Conservation (phyloP, 2,797 vertebrate species). For the Hypotaenidia philippensis region DNA sequence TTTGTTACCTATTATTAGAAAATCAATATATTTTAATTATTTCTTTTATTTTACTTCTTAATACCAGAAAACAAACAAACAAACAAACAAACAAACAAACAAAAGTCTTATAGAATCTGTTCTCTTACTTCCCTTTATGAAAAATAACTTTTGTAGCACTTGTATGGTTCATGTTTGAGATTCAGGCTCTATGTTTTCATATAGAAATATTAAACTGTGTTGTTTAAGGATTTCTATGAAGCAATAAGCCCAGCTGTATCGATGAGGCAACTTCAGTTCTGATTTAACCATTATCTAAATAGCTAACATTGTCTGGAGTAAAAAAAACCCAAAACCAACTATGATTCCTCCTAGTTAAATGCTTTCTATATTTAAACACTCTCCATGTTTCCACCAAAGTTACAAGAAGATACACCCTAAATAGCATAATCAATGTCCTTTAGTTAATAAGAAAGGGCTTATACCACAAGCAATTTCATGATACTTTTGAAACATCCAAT, state of each 20-base stretch:
- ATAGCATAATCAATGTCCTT: background rate
- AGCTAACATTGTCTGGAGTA: background rate
- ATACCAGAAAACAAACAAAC: background rate
- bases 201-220: background rate
- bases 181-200: background rate
- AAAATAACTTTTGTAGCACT: background rate
- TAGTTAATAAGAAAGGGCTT: background rate
- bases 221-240: background rate
- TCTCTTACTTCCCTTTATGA: background rate
- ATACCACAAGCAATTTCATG: background rate
- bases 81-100: background rate
- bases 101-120: background rate
- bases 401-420: background rate
- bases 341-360: background rate
- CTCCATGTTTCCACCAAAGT: background rate
- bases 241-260: background rate
- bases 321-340: background rate
- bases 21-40: background rate
- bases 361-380: no score
- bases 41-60: background rate
- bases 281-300: background rate
- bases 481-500: background rate
- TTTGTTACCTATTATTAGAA: background rate
- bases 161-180: background rate
- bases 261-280: background rate